Evolutionary conservation across 1,140 invertebrate genomes (phyloP).

Genomic region (Drosophila chauvacae): DNA sequence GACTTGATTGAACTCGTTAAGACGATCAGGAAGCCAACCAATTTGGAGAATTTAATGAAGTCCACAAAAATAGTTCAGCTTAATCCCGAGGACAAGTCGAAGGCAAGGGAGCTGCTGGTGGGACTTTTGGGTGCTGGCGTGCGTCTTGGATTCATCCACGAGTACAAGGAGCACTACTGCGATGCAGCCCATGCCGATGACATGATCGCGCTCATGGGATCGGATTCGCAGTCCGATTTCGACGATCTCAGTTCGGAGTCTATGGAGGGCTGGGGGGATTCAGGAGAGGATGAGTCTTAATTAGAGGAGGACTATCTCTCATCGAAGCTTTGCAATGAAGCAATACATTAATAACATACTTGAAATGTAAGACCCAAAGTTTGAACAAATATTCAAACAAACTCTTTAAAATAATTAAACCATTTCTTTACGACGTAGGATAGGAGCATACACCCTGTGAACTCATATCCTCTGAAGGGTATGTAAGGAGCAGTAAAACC

Average conservation of each 20-base stretch:
- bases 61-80: background rate
- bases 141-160: slow-evolving; percentile 12
- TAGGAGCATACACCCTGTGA: background rate
- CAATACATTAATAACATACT: background rate
- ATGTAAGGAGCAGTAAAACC: background rate
- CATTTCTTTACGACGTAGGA: background rate
- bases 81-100: background rate
- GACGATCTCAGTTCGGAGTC: slow-evolving; percentile 5
- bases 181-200: slow-evolving; percentile 14
- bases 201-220: background rate
- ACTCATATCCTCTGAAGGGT: background rate
- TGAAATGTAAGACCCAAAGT: background rate
- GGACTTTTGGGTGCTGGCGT: slow-evolving; percentile 6
- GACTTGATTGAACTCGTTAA: background rate
- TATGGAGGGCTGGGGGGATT: background rate
- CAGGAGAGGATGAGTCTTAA: background rate
- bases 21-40: slow-evolving; percentile 1
- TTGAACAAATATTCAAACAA: too few species aligned
- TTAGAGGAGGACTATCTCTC: background rate
- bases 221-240: background rate
- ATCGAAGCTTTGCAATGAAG: background rate
- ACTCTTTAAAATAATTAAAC: background rate
- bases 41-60: background rate
- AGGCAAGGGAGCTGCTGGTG: background rate
- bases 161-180: slow-evolving; percentile 27